A percentile compares a stretch with the other conserved stretches of the same genome.
These are phyloP conservation scores for Tinamus major DNA, from an alignment of 2,797 vertebrate species.

Conservation along the genomic window DNA sequence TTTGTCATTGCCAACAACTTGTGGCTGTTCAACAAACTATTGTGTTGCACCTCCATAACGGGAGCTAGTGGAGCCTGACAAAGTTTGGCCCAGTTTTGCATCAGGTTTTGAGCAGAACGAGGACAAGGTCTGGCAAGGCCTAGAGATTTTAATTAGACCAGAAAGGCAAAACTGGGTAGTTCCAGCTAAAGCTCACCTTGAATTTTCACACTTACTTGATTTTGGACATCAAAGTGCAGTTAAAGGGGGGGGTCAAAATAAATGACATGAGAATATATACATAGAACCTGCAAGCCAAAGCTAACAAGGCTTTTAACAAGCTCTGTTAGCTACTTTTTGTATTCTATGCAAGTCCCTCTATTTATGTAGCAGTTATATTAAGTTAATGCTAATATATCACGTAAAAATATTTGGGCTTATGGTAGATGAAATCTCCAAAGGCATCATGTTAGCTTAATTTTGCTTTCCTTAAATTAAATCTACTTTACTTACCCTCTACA, in stretches of 20 bases:
- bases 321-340: background rate
- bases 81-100: conserved; percentile 5
- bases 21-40: background rate
- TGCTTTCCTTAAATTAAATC: background rate
- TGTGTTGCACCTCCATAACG: background rate
- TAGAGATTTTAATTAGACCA: conserved; percentile 24
- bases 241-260: background rate
- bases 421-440: background rate
- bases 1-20: background rate
- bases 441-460: background rate
- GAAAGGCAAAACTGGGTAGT: background rate
- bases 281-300: conserved; percentile 29
- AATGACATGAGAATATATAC: background rate
- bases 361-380: background rate
- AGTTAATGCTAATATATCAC: background rate
- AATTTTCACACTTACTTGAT: conserved; percentile 50
- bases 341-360: background rate
- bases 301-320: background rate
- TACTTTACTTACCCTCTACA: background rate
- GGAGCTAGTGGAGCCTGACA: conserved; percentile 28
- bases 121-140: conserved; percentile 14
- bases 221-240: conserved; percentile 32
- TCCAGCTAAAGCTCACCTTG: background rate
- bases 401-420: background rate
- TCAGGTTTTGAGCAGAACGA: background rate